Evolutionary conservation across 2,113 vertebrate species (phyloP).

Genomic region (Petromus typicus): DNA sequence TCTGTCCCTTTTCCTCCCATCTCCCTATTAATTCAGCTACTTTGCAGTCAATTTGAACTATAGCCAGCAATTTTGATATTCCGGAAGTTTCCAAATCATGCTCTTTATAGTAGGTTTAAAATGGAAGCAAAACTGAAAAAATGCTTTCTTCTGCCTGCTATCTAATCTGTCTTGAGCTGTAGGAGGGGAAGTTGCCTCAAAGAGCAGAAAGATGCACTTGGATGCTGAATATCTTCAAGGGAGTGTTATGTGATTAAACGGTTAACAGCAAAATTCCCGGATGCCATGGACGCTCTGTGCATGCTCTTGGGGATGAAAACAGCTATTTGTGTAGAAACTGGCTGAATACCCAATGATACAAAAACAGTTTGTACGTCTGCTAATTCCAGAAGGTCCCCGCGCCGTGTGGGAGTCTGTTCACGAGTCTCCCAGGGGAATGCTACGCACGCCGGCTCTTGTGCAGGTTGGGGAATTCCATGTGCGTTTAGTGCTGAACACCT

Average conservation of each 20-base stretch:
- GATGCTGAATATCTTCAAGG: background rate
- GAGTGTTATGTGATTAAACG: background rate
- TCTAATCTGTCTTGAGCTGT: background rate
- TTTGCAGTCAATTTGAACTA: conserved; percentile 27
- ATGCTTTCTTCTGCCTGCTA: background rate
- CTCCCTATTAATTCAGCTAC: background rate
- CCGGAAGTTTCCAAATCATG: background rate
- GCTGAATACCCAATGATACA: conserved; percentile 11
- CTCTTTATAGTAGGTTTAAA: background rate
- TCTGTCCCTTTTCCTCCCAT: background rate
- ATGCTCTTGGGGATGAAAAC: conserved; percentile 43
- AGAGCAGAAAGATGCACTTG: background rate
- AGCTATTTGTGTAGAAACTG: conserved; percentile 35
- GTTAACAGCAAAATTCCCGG: background rate
- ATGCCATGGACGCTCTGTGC: background rate
- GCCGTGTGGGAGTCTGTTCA: background rate
- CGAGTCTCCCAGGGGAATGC: background rate
- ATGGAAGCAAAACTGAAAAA: background rate
- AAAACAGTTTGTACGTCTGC: conserved; percentile 10
- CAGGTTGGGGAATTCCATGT: background rate
- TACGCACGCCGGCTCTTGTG: background rate
- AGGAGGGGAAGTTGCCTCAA: background rate
- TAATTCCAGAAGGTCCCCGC: conserved; percentile 31
- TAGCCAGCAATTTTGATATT: conserved; percentile 16
- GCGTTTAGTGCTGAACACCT: background rate